Evolutionary conservation across 2,113 vertebrate species (phyloP), one percentile per base, ranked within the genome.

Genomic region (Amazona guildingii): DNA sequence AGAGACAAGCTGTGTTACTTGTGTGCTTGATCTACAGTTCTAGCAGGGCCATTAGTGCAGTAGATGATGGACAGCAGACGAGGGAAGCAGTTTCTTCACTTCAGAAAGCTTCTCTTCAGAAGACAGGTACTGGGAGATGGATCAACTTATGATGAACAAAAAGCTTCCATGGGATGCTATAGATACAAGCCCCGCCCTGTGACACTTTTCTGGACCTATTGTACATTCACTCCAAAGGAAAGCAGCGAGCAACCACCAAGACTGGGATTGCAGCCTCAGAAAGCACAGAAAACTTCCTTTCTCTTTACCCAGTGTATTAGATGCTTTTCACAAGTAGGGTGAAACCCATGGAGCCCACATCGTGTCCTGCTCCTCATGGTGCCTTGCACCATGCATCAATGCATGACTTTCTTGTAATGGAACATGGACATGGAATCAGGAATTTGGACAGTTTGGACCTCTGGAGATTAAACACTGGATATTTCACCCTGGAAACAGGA

Each of bases 131-230:
- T 49, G 77, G 16, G 68, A 90, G 48, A 43, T 48, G 57, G 52
- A 63, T 75, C 25, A 82, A 6, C 4, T 62, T 28, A 21, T 16
- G 54, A 77, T 62, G 54, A 73, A 37, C 41, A 85, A 28, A 73
- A 80, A 20, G 1, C 20, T 7, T 33, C 67, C 12, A 11, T 29
- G 43, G 54, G 64, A 70, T 43, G 31, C 6, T 59, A 5, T 7
- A 77, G 59, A 33, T 17, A 39, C 0, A 5, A 28, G 0, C 4
- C 3, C 10, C 80, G 17, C 44, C n/a, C 66, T 1, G 3, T 63
- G 87, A 61, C 3, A 7, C 1, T 7, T 52, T 44, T 19, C 52
- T 48, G 59, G 46, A 83, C 16, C 7, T 48, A 10, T 46, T 59
- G 24, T 4, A 9, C 4, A 2, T 7, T 10, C 7, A 16, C n/a